phyloP scores from a whole-genome alignment of 2,113 vertebrate genomes.

The Apaloderma vittatum region DNA sequence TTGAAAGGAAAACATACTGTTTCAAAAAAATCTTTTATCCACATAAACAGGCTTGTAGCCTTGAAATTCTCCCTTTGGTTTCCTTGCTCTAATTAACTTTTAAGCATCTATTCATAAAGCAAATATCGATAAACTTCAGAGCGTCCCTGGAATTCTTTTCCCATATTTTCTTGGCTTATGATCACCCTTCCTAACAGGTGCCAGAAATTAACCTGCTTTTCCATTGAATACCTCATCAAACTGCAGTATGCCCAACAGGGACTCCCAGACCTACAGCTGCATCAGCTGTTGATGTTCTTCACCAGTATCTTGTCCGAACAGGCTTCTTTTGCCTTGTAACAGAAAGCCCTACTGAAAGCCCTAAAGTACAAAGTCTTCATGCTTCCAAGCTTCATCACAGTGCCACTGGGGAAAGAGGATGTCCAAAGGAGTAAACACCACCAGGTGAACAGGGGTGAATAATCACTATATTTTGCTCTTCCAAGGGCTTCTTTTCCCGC shows the following conservation, averaged over 20 bases:
- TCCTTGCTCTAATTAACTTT: neutral
- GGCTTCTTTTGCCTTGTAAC: neutral
- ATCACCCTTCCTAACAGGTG: neutral
- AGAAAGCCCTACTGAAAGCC: constrained; percentile 12
- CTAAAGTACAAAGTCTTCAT: neutral
- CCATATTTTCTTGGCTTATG: neutral
- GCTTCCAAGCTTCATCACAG: neutral
- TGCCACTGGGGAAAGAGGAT: neutral
- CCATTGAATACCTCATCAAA: neutral
- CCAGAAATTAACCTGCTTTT: neutral
- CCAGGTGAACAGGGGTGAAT: neutral
- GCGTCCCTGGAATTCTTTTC: neutral
- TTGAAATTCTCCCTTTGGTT: neutral
- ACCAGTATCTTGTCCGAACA: neutral
- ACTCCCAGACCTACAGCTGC: neutral
- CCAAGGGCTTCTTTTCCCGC: neutral
- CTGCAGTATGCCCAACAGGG: neutral
- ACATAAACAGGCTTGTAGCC: neutral
- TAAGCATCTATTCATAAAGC: neutral
- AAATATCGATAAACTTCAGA: neutral
- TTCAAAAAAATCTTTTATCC: neutral
- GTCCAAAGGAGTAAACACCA: neutral
- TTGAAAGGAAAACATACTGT: neutral
- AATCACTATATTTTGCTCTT: constrained; percentile 8
- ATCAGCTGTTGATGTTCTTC: neutral